Evolutionary conservation across 2,797 vertebrate species (phyloP).

Genomic region (Hapalemur alaotrensis): DNA sequence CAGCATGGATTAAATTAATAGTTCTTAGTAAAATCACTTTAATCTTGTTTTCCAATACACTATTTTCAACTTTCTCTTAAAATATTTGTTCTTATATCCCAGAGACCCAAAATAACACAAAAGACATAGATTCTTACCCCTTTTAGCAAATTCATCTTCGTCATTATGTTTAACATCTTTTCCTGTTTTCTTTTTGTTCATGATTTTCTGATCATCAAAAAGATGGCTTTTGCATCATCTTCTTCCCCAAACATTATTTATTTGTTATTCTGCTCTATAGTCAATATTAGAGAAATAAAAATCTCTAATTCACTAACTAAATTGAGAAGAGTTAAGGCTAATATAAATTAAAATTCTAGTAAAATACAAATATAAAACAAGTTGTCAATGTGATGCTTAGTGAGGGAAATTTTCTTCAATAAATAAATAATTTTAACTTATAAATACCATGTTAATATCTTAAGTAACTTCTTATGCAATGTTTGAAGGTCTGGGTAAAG

Average conservation of each 20-base stretch:
- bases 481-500: neutral
- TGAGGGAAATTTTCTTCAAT: neutral
- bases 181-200: neutral
- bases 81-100: neutral
- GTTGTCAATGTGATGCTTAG: neutral
- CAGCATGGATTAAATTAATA: neutral
- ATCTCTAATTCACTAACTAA: neutral
- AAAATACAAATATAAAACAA: neutral
- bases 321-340: neutral
- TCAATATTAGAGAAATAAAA: neutral
- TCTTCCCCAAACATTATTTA: neutral
- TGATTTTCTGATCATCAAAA: neutral
- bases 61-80: neutral
- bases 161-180: neutral
- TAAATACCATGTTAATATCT: neutral
- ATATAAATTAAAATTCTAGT: constrained; percentile 1
- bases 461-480: neutral
- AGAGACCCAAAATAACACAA: neutral
- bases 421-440: neutral
- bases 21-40: neutral
- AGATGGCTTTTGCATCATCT: neutral
- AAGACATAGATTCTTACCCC: neutral
- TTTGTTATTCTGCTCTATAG: neutral
- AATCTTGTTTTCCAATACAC: neutral
- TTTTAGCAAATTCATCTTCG: neutral